phyloP scores from a whole-genome alignment of 2,113 vertebrate genomes.

The Bubo scandiacus region DNA sequence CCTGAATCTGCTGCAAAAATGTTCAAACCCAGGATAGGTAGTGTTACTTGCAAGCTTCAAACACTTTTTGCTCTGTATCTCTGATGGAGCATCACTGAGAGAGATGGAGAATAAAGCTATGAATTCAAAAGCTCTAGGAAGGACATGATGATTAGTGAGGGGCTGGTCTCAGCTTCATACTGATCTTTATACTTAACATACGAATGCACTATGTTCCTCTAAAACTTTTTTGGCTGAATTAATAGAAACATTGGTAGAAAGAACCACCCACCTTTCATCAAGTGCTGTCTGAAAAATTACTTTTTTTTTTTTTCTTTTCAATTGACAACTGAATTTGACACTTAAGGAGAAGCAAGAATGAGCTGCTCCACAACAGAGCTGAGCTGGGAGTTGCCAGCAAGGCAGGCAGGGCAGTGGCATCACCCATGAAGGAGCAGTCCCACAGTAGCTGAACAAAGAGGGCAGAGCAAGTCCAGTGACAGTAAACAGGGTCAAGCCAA shows the following conservation, averaged over 20 bases:
- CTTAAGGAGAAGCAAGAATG: neutral
- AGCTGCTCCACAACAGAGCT: neutral
- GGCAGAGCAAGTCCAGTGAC: neutral
- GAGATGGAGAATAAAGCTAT: neutral
- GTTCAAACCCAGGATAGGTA: neutral
- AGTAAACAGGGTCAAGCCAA: neutral
- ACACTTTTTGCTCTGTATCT: neutral
- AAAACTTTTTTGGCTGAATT: neutral
- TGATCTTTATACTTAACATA: neutral
- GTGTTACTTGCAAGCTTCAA: neutral
- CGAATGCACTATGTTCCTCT: neutral
- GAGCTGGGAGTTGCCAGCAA: neutral
- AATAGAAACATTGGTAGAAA: neutral
- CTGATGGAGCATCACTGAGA: neutral
- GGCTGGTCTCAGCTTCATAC: neutral
- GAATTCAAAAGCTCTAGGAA: neutral
- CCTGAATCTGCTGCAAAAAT: neutral
- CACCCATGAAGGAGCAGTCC: neutral
- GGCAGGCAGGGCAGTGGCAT: neutral
- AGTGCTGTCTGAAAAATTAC: slow-evolving; percentile 4
- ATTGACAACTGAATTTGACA: neutral
- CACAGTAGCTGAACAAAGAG: neutral
- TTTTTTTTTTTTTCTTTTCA: neutral
- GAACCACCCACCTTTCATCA: slow-evolving; percentile 21
- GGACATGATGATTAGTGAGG: neutral